Base-by-base conservation (phyloP, 37 sponge, comb jelly and placozoan genomes). In the Cliona cf. orientalis region DNA sequence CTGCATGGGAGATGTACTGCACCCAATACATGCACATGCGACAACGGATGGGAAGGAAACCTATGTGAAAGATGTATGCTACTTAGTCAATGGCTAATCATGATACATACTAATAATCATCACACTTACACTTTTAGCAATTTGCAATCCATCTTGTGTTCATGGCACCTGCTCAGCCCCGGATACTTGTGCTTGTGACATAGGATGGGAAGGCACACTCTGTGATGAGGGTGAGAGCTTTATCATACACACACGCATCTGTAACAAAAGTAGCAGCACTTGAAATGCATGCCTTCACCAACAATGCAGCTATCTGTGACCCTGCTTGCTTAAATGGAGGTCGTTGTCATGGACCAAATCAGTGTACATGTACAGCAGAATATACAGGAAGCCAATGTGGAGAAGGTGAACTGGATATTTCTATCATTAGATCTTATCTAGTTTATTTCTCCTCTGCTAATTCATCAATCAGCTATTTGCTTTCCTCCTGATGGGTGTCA, bases 401-500 rank as follows among this genome's bases (percentile, higher is more conserved):
- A 42, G 44, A 69, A 69, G 71, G 71, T 69, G 23, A 66, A 19
- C 4, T 21, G 2, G 6, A 23, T 11, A 62, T 25, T n/a, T n/a
- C n/a, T n/a, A n/a, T n/a, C n/a, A n/a, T n/a, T n/a, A n/a, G n/a
- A n/a, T n/a, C n/a, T n/a, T n/a, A n/a, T n/a, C n/a, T n/a, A n/a
- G n/a, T n/a, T n/a, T n/a, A n/a, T n/a, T n/a, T n/a, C n/a, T n/a
- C n/a, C n/a, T n/a, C n/a, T n/a, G n/a, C n/a, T n/a, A n/a, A n/a
- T 49, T 49, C 14, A 19, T 49, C 53, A 17, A n/a, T 2, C 71
- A 69, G 71, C 71, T 42, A 23, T 69, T 19, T 69, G 71, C 45
- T 69, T 69, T 42, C 71, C 66, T 31, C 66, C 71, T 7, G 29
- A 3, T 69, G 71, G 71, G 21, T 69, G 71, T 69, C 42, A 34